Evolutionary conservation across 2,113 vertebrate species (phyloP).

Genomic region (Salminus brasiliensis): DNA sequence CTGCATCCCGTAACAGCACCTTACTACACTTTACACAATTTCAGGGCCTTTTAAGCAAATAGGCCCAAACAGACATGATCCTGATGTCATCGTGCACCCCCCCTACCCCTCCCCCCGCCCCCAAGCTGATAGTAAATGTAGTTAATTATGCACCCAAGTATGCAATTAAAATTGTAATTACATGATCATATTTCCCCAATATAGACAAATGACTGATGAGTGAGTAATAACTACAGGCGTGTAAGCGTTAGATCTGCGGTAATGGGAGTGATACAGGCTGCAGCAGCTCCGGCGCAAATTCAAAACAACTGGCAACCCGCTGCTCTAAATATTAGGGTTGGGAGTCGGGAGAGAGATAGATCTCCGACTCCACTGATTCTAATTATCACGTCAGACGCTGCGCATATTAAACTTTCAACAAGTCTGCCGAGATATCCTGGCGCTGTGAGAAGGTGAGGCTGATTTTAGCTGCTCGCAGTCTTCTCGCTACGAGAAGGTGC

Average conservation of each 20-base stretch:
- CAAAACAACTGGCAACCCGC: neutral
- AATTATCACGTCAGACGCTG: slow-evolving; percentile 39
- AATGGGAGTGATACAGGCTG: neutral
- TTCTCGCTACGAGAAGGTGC: slow-evolving; percentile 10
- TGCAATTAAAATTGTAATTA: neutral
- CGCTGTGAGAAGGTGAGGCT: slow-evolving; percentile 21
- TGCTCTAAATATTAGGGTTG: neutral
- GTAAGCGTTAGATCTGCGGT: neutral
- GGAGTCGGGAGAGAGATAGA: neutral
- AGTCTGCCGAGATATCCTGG: slow-evolving; percentile 22
- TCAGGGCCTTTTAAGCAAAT: no score
- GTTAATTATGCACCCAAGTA: neutral
- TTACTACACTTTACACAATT: no score
- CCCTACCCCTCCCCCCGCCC: no score
- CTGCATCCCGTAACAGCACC: no score
- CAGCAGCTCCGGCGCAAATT: neutral
- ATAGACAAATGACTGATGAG: neutral
- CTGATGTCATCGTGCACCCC: no score
- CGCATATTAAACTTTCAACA: slow-evolving; percentile 41
- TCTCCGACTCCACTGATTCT: slow-evolving; percentile 15
- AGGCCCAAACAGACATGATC: no score
- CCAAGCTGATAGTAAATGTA: no score
- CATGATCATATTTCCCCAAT: neutral
- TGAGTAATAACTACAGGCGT: neutral
- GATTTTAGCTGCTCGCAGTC: slow-evolving; percentile 29